Conservation (phyloP, 2,888 invertebrate genomes). For the Stenodera caucasica region DNA sequence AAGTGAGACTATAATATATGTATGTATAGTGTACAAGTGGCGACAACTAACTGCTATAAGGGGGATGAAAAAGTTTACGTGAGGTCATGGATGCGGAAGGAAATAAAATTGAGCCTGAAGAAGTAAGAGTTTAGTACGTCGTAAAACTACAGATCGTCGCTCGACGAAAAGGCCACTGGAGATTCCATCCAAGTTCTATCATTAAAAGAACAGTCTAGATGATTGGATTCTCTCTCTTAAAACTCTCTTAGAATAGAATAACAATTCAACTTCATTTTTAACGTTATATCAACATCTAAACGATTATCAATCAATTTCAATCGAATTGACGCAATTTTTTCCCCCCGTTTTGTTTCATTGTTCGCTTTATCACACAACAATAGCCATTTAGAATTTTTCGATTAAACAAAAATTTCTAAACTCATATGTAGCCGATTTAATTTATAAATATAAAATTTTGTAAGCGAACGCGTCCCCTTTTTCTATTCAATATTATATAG, state of each 20-base stretch:
- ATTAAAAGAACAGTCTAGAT: conserved; percentile 48
- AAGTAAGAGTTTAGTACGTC: conserved; percentile 45
- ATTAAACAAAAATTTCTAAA: not conserved
- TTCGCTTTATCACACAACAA: no score
- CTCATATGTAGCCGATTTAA: conserved; percentile 6
- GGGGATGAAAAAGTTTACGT: conserved; percentile 38
- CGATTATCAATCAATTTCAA: not conserved
- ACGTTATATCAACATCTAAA: conserved; percentile 42
- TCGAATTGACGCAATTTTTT: no score
- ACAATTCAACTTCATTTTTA: conserved; percentile 46
- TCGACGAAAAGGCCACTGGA: conserved; percentile 45
- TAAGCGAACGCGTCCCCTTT: not conserved
- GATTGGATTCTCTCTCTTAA: conserved; percentile 46
- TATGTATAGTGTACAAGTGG: conserved; percentile 12
- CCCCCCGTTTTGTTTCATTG: no score
- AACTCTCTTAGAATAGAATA: conserved; percentile 42
- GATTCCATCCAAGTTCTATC: conserved; percentile 47
- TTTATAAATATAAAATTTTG: conserved; percentile 5
- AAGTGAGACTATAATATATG: conserved; percentile 26
- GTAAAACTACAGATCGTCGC: conserved; percentile 46
- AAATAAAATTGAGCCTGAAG: conserved; percentile 42
- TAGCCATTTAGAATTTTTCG: not conserved
- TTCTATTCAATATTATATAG: conserved; percentile 3
- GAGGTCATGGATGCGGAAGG: conserved; percentile 47
- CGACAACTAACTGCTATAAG: conserved; percentile 34